Evolutionary conservation across 2,888 invertebrate species (phyloP).

Genomic region (Theretra japonica): DNA sequence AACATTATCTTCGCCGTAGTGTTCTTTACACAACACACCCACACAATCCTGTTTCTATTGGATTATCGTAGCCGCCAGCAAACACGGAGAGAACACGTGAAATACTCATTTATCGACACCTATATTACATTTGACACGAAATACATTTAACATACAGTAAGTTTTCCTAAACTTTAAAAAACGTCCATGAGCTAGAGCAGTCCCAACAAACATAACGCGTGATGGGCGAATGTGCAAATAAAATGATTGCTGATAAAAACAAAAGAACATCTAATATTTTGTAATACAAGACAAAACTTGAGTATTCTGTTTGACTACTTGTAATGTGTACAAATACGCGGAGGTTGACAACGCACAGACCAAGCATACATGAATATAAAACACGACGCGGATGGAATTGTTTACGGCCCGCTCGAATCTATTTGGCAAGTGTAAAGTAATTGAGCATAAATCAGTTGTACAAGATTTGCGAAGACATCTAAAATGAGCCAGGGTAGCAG

Average conservation of each 20-base stretch:
- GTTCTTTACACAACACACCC: background rate
- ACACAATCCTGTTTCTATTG: background rate
- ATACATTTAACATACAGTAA: too few species aligned
- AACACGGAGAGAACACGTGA: background rate
- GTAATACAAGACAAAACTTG: too few species aligned
- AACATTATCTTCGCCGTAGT: background rate
- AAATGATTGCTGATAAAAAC: too few species aligned
- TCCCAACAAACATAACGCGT: too few species aligned
- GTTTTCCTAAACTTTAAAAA: too few species aligned
- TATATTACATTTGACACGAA: background rate
- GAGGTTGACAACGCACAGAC: too few species aligned
- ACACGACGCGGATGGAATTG: background rate
- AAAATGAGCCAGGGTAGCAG: slow-evolving; percentile 13
- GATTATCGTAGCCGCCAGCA: background rate
- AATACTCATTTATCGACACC: background rate
- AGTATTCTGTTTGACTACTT: too few species aligned
- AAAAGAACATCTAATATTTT: too few species aligned
- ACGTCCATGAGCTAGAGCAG: too few species aligned
- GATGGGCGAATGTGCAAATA: too few species aligned
- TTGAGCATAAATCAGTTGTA: slow-evolving; percentile 18
- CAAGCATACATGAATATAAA: background rate
- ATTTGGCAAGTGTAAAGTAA: slow-evolving; percentile 4
- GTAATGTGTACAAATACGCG: too few species aligned
- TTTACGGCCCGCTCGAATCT: background rate
- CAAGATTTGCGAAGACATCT: slow-evolving; percentile 35